Base-by-base conservation (phyloP, 2,797 vertebrate genomes). In the Karalla daura region DNA sequence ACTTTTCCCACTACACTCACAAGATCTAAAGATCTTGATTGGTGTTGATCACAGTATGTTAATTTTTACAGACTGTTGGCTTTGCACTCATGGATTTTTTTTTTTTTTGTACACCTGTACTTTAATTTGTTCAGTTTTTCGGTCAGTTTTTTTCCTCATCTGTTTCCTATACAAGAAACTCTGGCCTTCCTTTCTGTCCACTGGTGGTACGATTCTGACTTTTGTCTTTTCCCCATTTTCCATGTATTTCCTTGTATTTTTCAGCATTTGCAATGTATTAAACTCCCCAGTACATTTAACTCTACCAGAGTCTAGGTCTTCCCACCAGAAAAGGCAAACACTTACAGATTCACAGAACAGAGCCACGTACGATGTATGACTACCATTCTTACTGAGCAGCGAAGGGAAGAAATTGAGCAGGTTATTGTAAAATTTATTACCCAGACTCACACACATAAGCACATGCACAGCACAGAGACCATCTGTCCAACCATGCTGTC, bases 341-440 rank as follows among this genome's bases (percentile, higher is more conserved):
- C 21, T 18, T 21, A 41, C 12, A 50, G 27, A 51, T 7, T n/a
- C 18, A 43, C 23, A 15, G 30, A 41, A 24, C n/a, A 17, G 33
- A 59, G 36, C 20, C 39, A 56, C 7, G 7, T 18, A 24, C 25
- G 14, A 17, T 39, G 3, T 24, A 21, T 27, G 18, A 33, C 24
- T 51, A 5, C 25, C 52, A 44, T 14, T 2, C 44, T 6, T 62
- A 23, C 36, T 7, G 9, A 20, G 27, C 3, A 37, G 28, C 53
- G 39, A 28, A 63, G 8, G 15, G 18, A 45, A 53, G 46, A 25
- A 49, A n/a, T 25, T 62, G 5, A 45, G 40, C 24, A 21, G 18
- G 7, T 68, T 41, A 60, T 49, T 21, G 17, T 10, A 27, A 2
- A 41, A 54, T 67, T 45, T 52, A 70, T 55, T 45, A 23, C 24